Percentiles rank a stretch among this genome's conserved stretches.
phyloP scores from a whole-genome alignment of 2,888 invertebrate species.

The Drosophila aldrichi region DNA sequence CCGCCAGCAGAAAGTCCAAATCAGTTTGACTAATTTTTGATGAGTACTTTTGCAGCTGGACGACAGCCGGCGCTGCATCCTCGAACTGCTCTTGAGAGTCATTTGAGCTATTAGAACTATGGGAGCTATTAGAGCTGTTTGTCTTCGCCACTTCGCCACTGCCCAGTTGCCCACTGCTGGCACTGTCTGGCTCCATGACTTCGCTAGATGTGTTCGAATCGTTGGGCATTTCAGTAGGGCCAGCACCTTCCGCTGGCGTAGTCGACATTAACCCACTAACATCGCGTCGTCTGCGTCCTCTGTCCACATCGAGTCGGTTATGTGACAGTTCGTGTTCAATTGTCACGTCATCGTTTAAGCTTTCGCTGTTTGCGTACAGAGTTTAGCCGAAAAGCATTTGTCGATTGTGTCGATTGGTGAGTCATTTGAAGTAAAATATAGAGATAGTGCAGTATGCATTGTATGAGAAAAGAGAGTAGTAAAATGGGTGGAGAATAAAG shows the following conservation, averaged over 20 bases:
- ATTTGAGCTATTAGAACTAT: slow-evolving; percentile 40
- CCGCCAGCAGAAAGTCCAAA: slow-evolving; percentile 18
- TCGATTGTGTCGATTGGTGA: slow-evolving; percentile 40
- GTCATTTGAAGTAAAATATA: slow-evolving; percentile 64
- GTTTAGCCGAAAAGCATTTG: slow-evolving; percentile 61
- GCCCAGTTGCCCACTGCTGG: slow-evolving; percentile 4
- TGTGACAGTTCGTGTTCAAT: slow-evolving; percentile 63
- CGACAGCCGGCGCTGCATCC: slow-evolving; percentile 21
- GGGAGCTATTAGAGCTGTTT: slow-evolving; percentile 41
- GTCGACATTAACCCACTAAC: slow-evolving; percentile 11
- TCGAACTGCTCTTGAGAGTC: slow-evolving; percentile 55
- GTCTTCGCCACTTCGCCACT: slow-evolving; percentile 34
- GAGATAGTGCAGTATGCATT: slow-evolving; percentile 80
- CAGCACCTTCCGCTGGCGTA: slow-evolving; percentile 19
- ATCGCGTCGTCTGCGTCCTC: slow-evolving; percentile 57
- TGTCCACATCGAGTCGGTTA: slow-evolving; percentile 71
- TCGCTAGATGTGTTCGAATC: slow-evolving; percentile 61
- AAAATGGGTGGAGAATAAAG: slow-evolving; percentile 66
- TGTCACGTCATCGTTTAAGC: slow-evolving; percentile 63
- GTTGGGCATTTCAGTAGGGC: slow-evolving; percentile 23
- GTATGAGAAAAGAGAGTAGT: slow-evolving; percentile 72
- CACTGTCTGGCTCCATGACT: slow-evolving; percentile 39
- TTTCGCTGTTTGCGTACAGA: slow-evolving; percentile 71
- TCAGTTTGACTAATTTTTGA: slow-evolving; percentile 55
- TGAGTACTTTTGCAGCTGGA: slow-evolving; percentile 49